A percentile compares a stretch with the other conserved stretches of the same genome.
phyloP scores from a whole-genome alignment of 92 coral and sea anemone species.

The Phymanthus crucifer region DNA sequence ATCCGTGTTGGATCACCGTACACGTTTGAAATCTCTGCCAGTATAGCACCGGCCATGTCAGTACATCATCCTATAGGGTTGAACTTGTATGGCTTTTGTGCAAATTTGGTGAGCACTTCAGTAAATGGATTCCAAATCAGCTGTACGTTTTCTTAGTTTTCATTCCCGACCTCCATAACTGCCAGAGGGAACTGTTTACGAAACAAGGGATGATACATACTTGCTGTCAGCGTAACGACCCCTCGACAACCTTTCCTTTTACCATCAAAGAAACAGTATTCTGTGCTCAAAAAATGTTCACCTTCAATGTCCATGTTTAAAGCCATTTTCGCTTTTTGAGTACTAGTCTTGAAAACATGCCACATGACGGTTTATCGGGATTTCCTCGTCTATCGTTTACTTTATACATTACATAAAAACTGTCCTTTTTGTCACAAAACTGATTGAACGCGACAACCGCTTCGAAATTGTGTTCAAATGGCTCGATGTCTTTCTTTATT shows the following conservation, averaged over 20 bases:
- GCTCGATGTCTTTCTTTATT: slow-evolving; percentile 47
- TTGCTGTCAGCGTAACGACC: not conserved
- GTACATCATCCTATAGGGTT: slow-evolving; percentile 65
- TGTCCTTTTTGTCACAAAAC: slow-evolving; percentile 11
- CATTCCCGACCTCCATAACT: not conserved
- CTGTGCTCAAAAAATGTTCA: not conserved
- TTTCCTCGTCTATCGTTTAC: too few species aligned
- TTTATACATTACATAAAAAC: too few species aligned
- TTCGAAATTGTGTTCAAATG: slow-evolving; percentile 62
- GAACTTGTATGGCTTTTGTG: slow-evolving; percentile 19
- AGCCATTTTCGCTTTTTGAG: not conserved
- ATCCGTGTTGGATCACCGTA: slow-evolving; percentile 27
- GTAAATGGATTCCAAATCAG: slow-evolving; percentile 8
- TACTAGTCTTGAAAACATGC: too few species aligned
- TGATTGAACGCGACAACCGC: slow-evolving; percentile 57
- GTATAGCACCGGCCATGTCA: slow-evolving; percentile 66
- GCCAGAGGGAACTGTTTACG: not conserved
- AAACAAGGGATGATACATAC: not conserved
- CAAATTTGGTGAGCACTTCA: not conserved
- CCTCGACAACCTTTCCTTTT: not conserved
- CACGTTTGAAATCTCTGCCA: slow-evolving; percentile 47
- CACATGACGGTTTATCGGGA: too few species aligned
- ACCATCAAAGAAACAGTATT: not conserved
- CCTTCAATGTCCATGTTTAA: not conserved
- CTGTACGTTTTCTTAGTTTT: not conserved